Base-by-base conservation (phyloP, 2,888 invertebrate genomes). In the Noctua comes region DNA sequence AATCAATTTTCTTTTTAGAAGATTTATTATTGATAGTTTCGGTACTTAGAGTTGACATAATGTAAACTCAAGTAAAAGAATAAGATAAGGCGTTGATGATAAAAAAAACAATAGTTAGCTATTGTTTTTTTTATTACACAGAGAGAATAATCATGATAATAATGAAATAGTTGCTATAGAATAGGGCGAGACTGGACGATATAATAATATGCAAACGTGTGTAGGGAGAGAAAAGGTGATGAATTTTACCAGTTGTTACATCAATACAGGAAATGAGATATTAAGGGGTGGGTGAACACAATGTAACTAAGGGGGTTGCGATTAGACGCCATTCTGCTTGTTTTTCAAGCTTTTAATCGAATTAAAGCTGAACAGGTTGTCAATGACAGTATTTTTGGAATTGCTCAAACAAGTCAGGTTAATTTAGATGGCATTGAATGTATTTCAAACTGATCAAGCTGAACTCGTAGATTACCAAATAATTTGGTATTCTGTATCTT, bases 261-360 rank as follows among this genome's bases (percentile, higher is more conserved):
- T 92, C 93, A 88, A 93, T 93, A 91, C 91, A 88, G 92, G 93
- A 92, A 90, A 87, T 84, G 79, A 75, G 18, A 69, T 78, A 83
- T 75, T 77, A 85, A 72, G 87, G 91, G 91, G 90, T 91, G 91
- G 86, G 83, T 84, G 80, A 65, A 27, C 59, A 71, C 68, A 75
- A 73, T 78, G 80, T 78, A 31, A 76, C 76, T 72, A 82, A 64
- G 83, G 89, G 43, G 89, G 89, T 79, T 77, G 80, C 59, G 40
- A 73, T 84, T 79, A 76, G 62, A 74, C 36, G 48, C 43, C 27
- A 68, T 79, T 75, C 31, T 75, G 16, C 57, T 21, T 71, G 27
- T 82, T 76, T 59, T 76, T 68, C 48, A 72, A 76, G 73, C 76
- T 77, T 87, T 80, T 82, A 59, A 51, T 68, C n/a, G n/a, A 79